Conservation (phyloP, 2,113 vertebrate species). For the Chlamydotis undulata region DNA sequence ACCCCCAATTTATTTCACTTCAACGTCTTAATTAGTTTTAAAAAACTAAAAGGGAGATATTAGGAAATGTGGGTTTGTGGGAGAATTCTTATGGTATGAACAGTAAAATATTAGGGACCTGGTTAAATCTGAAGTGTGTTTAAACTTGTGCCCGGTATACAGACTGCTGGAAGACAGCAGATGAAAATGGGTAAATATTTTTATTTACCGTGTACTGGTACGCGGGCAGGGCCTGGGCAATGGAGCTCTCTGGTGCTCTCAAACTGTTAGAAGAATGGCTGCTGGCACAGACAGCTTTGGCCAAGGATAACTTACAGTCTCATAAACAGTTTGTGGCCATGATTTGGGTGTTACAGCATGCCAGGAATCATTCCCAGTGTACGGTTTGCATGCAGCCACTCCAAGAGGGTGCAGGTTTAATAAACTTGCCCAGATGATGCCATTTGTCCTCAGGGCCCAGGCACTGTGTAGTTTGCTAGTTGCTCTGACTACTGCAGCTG, state of each 20-base stretch:
- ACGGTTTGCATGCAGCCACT: not conserved
- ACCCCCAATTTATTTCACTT: slow-evolving; percentile 9
- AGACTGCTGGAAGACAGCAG: not conserved
- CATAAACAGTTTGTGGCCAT: fast-evolving
- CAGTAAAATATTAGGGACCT: not conserved
- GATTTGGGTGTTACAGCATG: not conserved
- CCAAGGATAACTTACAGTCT: not conserved
- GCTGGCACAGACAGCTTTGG: not conserved
- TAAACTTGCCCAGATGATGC: not conserved
- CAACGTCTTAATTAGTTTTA: slow-evolving; percentile 44
- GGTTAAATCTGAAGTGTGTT: not conserved
- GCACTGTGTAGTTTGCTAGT: not conserved
- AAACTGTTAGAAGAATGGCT: not conserved
- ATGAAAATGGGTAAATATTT: not conserved
- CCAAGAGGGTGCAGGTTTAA: not conserved
- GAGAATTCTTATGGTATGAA: not conserved
- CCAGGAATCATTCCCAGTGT: not conserved
- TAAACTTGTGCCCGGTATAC: not conserved
- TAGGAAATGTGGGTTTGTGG: not conserved
- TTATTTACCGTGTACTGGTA: not conserved
- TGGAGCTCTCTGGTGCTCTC: not conserved
- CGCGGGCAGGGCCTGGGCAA: not conserved
- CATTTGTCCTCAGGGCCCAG: not conserved
- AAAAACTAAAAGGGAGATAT: slow-evolving; percentile 6
- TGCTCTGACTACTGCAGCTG: not conserved